phyloP scores from a whole-genome alignment of 2,113 vertebrate species.

The Rynchops niger region DNA sequence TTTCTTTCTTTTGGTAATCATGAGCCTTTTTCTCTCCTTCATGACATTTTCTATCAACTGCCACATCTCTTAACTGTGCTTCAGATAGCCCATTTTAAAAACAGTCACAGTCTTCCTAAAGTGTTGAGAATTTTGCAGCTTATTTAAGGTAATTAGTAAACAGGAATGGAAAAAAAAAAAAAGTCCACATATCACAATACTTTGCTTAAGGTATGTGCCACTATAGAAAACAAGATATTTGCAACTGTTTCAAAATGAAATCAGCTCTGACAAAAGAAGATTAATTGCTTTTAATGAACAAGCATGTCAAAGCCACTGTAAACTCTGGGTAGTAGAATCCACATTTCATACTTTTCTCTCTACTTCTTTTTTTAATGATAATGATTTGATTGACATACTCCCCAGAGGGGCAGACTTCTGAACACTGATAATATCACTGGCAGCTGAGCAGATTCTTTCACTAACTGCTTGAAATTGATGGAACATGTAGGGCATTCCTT shows the following conservation, averaged over 20 bases:
- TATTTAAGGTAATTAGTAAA: neutral
- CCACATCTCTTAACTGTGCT: neutral
- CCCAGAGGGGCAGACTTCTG: neutral
- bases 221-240: neutral
- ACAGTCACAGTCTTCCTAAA: neutral
- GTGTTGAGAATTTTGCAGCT: neutral
- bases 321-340: neutral
- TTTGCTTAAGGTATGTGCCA: neutral
- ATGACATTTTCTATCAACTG: neutral
- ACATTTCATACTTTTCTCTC: neutral
- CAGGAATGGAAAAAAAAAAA: neutral
- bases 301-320: neutral
- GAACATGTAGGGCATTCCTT: constrained; percentile 2
- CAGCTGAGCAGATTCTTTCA: constrained; percentile 6
- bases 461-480: constrained; percentile 19
- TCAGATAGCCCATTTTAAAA: neutral
- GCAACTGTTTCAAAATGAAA: neutral
- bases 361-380: neutral
- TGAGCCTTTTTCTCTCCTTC: neutral
- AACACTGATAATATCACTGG: neutral
- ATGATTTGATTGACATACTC: constrained; percentile 32
- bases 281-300: neutral
- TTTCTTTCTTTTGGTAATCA: neutral
- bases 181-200: fast-evolving
- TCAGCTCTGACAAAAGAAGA: fast-evolving